Base-by-base conservation (phyloP, 2,113 vertebrate species). In the Rhodinocichla rosea region DNA sequence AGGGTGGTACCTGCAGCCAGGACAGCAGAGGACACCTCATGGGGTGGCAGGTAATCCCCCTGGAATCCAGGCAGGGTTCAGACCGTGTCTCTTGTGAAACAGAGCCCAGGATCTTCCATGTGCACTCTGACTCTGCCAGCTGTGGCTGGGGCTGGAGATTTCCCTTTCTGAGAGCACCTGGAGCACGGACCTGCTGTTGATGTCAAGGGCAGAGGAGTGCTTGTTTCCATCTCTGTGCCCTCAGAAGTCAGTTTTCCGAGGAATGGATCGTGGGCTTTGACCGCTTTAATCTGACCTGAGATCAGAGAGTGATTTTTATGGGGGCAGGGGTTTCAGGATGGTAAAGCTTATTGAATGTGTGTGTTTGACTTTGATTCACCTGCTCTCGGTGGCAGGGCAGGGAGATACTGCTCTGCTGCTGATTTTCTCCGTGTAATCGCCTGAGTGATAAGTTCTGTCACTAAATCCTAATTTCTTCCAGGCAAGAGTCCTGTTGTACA, bases 101-200 rank as follows among this genome's bases (percentile, higher is more conserved):
- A 1, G 12, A n/a, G 53, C 56, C 56, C 8, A 3, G 35, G 40
- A 17, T 60, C 52, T 56, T 78, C 40, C 32, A 26, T 4, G 20
- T 0, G 1, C 22, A 2, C 13, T 7, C 21, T 1, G 1, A 59
- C 76, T 55, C 17, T 53, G 8, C 63, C 1, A 1, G 4, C 10
- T 1, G 0, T 20, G 53, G 7, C 32, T 60, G 50, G 8, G 44
- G 44, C 19, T 76, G 44, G 30, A 47, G 23, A 3, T 59, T 50
- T 50, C 35, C 24, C 21, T 42, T 50, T 12, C 28, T 23, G 30
- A 42, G 50, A 30, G 62, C 32, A 35, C 23, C 30, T 40, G 26
- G 17, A 55, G 15, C 1, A 1, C 1, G 23, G 65, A 23, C 21
- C 50, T 33, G 45, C 19, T 63, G 33, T 7, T 52, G 40, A 7